Evolutionary conservation across 1,140 invertebrate genomes (phyloP).

Genomic region (Neodiprion lecontei): DNA sequence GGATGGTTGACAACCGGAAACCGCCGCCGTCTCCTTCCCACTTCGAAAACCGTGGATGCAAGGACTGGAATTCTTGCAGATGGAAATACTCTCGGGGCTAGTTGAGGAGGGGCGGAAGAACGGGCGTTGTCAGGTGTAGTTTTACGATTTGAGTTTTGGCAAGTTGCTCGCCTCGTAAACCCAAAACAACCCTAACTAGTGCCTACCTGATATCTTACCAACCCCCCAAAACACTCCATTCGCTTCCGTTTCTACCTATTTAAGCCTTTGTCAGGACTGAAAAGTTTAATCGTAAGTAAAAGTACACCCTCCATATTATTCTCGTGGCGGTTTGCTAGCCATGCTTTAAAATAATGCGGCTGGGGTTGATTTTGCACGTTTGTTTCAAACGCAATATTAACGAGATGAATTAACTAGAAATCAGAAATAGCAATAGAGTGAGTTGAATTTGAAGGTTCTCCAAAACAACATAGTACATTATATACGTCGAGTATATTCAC

Average conservation of each 20-base stretch:
- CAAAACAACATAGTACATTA: no score
- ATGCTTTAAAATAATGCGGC: no score
- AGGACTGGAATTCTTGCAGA: background rate
- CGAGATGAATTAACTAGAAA: no score
- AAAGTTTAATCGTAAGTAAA: no score
- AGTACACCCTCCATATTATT: no score
- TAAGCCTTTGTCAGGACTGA: background rate
- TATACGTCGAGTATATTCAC: no score
- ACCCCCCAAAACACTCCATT: background rate
- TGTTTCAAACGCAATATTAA: no score
- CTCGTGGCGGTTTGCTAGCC: no score
- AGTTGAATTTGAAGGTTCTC: no score
- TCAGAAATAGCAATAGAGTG: no score
- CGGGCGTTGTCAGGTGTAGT: background rate
- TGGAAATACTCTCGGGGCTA: background rate
- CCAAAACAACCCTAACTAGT: slow-evolving; percentile 4
- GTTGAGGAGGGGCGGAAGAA: background rate
- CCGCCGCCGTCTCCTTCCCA: background rate
- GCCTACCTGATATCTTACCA: background rate
- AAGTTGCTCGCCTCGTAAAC: background rate
- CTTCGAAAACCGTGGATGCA: background rate
- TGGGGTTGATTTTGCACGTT: no score
- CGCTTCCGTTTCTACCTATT: background rate
- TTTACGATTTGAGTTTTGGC: background rate
- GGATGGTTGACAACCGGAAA: background rate